Evolutionary conservation across 2,113 vertebrate genomes (phyloP).

Genomic region (Calonectris borealis): DNA sequence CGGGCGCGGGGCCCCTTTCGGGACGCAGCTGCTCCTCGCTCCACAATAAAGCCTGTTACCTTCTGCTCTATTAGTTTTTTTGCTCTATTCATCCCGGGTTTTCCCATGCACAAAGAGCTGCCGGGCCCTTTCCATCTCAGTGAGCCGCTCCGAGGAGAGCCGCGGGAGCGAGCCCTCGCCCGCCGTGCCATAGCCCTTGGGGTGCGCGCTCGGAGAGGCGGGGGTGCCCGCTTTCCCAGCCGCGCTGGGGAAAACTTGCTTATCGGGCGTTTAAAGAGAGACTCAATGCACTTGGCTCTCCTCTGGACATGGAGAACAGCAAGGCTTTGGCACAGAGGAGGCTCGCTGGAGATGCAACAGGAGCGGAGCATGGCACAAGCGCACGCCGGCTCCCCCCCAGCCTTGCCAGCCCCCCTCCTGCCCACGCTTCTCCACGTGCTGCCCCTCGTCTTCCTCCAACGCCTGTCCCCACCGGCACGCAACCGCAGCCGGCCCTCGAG

Average conservation of each 20-base stretch:
- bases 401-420: neutral
- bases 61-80: neutral
- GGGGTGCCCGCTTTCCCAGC: too few relatives aligned
- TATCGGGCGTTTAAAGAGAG: rapidly evolving
- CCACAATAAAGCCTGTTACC: neutral
- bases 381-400: neutral
- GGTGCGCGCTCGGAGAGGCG: rapidly evolving
- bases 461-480: too few relatives aligned
- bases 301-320: rapidly evolving
- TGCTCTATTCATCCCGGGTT: neutral
- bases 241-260: rapidly evolving
- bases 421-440: neutral
- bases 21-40: neutral
- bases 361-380: neutral
- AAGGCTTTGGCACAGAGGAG: rapidly evolving
- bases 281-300: rapidly evolving
- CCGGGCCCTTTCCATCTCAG: neutral
- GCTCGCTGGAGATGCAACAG: rapidly evolving
- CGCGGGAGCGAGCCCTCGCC: neutral
- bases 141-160: neutral
- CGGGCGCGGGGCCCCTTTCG: neutral
- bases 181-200: neutral
- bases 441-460: neutral
- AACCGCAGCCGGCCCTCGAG: too few relatives aligned
- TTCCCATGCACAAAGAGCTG: neutral